These are phyloP conservation scores for Callionymus lyra DNA, from an alignment of 2,113 vertebrate species.

Conservation along the genomic window DNA sequence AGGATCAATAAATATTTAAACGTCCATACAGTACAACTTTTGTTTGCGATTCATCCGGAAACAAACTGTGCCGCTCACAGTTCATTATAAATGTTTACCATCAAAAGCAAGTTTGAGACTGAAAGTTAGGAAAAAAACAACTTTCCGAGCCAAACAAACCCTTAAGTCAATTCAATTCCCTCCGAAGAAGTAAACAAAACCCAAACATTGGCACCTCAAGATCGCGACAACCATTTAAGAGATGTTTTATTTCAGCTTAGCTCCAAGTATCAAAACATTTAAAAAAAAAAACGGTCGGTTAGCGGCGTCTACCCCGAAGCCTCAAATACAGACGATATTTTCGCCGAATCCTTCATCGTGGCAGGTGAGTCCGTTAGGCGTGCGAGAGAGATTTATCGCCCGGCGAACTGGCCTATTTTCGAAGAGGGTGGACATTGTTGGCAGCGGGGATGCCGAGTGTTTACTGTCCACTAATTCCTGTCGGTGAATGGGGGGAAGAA, in stretches of 20 bases:
- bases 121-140: too few relatives aligned
- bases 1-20: too few relatives aligned
- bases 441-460: constrained; percentile 56
- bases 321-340: constrained; percentile 43
- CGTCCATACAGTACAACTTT: too few relatives aligned
- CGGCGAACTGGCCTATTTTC: constrained; percentile 28
- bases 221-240: too few relatives aligned
- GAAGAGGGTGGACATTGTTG: constrained; percentile 50
- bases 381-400: constrained; percentile 46
- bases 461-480: constrained; percentile 61
- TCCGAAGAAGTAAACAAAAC: too few relatives aligned
- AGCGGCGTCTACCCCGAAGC: constrained; percentile 23
- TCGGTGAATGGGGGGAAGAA: constrained; percentile 37
- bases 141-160: too few relatives aligned
- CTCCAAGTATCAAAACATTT: neutral
- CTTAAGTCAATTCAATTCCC: too few relatives aligned
- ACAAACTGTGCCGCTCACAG: too few relatives aligned
- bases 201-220: too few relatives aligned
- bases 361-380: constrained; percentile 28
- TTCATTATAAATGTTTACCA: too few relatives aligned
- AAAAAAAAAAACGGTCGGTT: neutral
- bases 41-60: too few relatives aligned
- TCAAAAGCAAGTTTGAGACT: too few relatives aligned
- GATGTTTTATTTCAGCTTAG: neutral
- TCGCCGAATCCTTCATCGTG: constrained; percentile 49